Evolutionary conservation across 2,888 invertebrate species (phyloP), one percentile per base, ranked within the genome.

Genomic region (Dasypolia templi): DNA sequence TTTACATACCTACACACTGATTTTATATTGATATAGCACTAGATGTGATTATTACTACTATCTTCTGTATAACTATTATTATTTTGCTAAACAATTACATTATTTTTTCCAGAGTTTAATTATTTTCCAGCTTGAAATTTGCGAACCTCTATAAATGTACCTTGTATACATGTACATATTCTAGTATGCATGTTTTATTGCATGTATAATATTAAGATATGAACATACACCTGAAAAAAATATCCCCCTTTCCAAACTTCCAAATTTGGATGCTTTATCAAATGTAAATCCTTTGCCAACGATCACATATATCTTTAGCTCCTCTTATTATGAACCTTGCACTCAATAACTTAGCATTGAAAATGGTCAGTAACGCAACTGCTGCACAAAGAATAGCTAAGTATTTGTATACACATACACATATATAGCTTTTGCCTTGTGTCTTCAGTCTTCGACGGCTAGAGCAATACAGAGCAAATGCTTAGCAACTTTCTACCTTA

Each of bases 51-150:
- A 26, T 14, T 32, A 44, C 39, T 49, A 17, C 22, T 55, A 17
- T 35, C 17, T 56, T 55, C 22, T 42, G 55, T 56, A 12, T 63
- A 62, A 6, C 6, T 35, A 39, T 39, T 39, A 56, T 74, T 65
- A 32, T 56, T 74, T 74, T 75, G 42, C 55, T 9, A 53, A 51
- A 59, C 14, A 1, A 39, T 35, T 42, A 55, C 2, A 29, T 14
- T 3, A 11, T 26, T 29, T 49, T 17, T 67, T 63, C 51, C 26
- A 19, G 35, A 46, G 1, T 63, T 42, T 2, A 12, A 35, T 68
- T 68, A n/a, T 32, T 68, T 61, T 67, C 73, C 44, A 73, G 87
- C 88, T 86, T 87, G 72, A 81, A 53, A 68, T 81, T 74, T 85
- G 87, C 83, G 81, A 68, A 59, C 5, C 79, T 75, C 71, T 69